These are phyloP conservation scores for Eupsilia transversa DNA, from an alignment of 2,888 invertebrate genomes.

Conservation along the genomic window DNA sequence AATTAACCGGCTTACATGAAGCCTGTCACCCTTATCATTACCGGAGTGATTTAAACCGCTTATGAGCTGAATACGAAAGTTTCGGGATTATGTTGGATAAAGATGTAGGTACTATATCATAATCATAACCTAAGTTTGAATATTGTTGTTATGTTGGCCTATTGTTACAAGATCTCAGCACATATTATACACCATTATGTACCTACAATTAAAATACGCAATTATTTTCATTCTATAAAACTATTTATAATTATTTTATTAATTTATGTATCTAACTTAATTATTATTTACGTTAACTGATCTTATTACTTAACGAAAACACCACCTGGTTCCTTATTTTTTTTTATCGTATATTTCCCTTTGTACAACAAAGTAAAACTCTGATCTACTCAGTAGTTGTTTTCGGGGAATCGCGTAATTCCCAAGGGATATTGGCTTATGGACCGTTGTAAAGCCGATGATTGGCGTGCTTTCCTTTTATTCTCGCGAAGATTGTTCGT, in stretches of 20 bases:
- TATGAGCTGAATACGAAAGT: conserved; percentile 51
- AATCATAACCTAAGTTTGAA: neutral
- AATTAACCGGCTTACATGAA: conserved; percentile 71
- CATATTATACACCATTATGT: neutral
- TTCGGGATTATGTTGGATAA: conserved; percentile 25
- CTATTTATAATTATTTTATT: too few species aligned
- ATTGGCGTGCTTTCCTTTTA: conserved; percentile 58
- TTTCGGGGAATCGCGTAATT: conserved; percentile 43
- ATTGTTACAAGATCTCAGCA: neutral
- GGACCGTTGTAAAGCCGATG: conserved; percentile 53
- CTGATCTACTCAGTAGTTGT: conserved; percentile 12
- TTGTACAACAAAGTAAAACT: conserved; percentile 16
- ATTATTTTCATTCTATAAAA: neutral
- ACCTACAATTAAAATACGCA: too few species aligned
- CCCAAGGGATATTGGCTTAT: conserved; percentile 56
- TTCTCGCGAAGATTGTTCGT: conserved; percentile 42
- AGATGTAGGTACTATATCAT: conserved; percentile 15
- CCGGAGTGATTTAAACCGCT: conserved; percentile 57
- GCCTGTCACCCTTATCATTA: conserved; percentile 55
- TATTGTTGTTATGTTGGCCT: conserved; percentile 5
- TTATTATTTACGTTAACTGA: neutral
- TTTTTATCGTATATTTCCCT: neutral
- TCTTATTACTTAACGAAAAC: neutral
- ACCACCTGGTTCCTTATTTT: fast-evolving
- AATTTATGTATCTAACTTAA: neutral